Percentiles rank a stretch among this genome's conserved stretches.
Evolutionary conservation across 2,113 vertebrate genomes (phyloP).

Genomic region (Mobula hypostoma): DNA sequence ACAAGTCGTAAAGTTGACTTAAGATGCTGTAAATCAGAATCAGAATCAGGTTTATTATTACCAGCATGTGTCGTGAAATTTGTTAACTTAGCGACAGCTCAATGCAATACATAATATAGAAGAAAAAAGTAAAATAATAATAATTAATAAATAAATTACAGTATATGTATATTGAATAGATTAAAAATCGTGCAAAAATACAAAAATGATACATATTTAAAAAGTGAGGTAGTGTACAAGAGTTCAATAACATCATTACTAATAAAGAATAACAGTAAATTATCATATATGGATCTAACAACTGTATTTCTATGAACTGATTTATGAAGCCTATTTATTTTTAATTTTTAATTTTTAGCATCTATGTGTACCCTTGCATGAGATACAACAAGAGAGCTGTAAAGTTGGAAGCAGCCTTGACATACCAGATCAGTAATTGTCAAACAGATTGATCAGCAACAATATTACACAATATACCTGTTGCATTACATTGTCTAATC

Average conservation of each 20-base stretch:
- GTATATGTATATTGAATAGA: no score
- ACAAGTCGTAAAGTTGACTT: background rate
- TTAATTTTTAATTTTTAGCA: background rate
- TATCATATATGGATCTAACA: background rate
- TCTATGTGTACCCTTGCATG: background rate
- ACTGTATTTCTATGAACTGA: background rate
- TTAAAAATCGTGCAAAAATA: no score
- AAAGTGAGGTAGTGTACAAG: no score
- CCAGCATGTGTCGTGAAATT: no score
- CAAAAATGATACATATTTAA: no score
- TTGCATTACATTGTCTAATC: background rate
- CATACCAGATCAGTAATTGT: background rate
- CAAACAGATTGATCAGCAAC: background rate
- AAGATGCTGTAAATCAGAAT: background rate
- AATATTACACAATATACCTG: background rate
- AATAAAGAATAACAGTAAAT: background rate
- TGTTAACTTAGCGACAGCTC: no score
- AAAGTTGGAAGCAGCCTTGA: background rate
- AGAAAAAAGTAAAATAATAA: no score
- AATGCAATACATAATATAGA: no score
- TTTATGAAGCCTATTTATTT: background rate
- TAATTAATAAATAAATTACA: no score
- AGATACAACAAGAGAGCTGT: background rate
- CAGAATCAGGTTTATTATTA: background rate
- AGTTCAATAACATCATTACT: no score